Conservation (phyloP, 2,113 vertebrate genomes). For the Paradoxurus hermaphroditus region DNA sequence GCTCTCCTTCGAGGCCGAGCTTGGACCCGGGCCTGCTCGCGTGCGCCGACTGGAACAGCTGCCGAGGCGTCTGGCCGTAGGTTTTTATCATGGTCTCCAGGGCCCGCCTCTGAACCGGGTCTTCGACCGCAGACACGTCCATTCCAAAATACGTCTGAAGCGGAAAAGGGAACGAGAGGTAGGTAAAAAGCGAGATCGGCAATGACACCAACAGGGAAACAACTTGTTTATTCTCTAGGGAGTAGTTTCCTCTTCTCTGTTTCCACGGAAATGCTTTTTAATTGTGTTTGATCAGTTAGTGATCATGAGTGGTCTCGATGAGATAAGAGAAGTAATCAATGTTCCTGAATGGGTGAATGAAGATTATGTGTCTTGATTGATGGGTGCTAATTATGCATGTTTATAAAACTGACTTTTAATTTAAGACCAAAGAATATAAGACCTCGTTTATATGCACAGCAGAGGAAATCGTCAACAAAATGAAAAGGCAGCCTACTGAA, state of each 20-base stretch:
- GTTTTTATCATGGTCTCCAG: conserved; percentile 99
- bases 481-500: not conserved
- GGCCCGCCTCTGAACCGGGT: conserved; percentile 96
- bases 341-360: not conserved
- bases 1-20: conserved; percentile 93
- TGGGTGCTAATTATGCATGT: not conserved
- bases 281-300: not conserved
- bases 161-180: not conserved
- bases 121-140: conserved; percentile 98
- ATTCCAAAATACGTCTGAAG: conserved; percentile 97
- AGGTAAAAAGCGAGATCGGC: not conserved
- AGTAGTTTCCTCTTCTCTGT: not conserved
- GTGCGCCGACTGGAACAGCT: conserved; percentile 93
- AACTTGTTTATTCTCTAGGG: not conserved
- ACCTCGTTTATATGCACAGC: not conserved
- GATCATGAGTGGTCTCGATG: not conserved
- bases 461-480: not conserved
- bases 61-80: conserved; percentile 96
- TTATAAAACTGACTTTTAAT: not conserved
- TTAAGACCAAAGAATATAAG: not conserved
- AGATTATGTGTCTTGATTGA: not conserved
- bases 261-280: not conserved
- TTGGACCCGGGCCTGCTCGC: conserved; percentile 88
- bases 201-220: not conserved
- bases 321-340: not conserved